Percentiles rank a stretch among this genome's conserved stretches.
Evolutionary conservation across 2,797 vertebrate genomes (phyloP).

Genomic region (Picus viridis): DNA sequence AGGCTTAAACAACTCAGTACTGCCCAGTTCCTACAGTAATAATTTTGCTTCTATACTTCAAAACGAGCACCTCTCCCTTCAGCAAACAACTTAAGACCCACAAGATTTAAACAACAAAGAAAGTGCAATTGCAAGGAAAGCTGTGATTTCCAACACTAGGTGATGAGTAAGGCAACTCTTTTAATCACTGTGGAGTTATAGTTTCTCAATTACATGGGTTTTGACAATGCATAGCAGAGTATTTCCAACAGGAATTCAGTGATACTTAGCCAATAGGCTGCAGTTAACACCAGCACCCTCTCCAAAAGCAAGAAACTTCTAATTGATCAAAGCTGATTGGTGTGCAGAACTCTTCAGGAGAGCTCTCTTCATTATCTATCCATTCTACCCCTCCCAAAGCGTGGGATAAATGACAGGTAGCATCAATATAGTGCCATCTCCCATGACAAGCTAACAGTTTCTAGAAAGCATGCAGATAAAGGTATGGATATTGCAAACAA

Average conservation of each 20-base stretch:
- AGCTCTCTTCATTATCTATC: conserved; percentile 9
- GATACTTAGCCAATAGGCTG: neutral
- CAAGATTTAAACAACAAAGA: neutral
- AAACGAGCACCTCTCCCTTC: neutral
- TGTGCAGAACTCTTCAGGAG: neutral
- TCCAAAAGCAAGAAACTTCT: conserved; percentile 41
- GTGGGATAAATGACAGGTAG: neutral
- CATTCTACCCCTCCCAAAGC: neutral
- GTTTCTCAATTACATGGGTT: conserved; percentile 45
- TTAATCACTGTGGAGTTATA: neutral
- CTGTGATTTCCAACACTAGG: neutral
- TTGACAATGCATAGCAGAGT: conserved; percentile 24
- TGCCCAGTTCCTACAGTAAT: accelerated
- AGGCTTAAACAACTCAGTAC: neutral
- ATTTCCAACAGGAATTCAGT: conserved; percentile 49
- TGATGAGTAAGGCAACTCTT: neutral
- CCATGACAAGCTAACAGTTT: neutral
- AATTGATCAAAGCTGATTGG: neutral
- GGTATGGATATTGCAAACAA: neutral
- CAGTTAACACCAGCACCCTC: conserved; percentile 4
- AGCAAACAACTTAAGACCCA: neutral
- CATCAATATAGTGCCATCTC: neutral
- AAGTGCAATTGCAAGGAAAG: neutral
- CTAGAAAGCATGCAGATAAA: neutral
- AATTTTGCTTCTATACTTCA: neutral